Conservation (phyloP, 2,888 invertebrate species). For the Habroteleia sp. region DNA sequence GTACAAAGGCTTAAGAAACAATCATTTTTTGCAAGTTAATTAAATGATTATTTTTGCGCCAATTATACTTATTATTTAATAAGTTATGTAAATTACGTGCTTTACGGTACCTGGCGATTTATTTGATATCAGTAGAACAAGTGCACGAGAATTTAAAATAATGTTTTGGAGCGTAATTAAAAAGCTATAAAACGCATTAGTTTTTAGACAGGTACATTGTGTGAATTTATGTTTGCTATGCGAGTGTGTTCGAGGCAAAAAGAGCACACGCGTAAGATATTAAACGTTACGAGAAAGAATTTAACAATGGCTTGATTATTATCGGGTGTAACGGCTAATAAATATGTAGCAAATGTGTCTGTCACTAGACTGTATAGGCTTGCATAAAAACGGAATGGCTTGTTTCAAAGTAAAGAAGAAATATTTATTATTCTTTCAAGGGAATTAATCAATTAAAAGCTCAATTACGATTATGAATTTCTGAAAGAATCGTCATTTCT, state of each 20-base stretch:
- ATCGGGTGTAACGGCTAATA: conserved; percentile 42
- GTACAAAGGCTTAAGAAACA: no score
- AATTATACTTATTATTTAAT: no score
- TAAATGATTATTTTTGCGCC: no score
- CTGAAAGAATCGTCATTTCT: background rate
- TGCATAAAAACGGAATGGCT: conserved; percentile 23
- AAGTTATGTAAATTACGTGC: no score
- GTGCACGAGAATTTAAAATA: conserved; percentile 4
- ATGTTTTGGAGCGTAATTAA: conserved; percentile 9
- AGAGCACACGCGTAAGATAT: conserved; percentile 23
- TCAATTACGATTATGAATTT: background rate
- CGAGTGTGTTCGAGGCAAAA: conserved; percentile 13
- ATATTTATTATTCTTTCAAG: conserved; percentile 18
- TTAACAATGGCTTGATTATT: conserved; percentile 42
- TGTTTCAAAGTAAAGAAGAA: conserved; percentile 8
- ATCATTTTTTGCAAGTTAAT: no score
- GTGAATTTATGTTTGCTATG: conserved; percentile 27
- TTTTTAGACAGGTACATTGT: conserved; percentile 21
- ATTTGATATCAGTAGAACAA: no score
- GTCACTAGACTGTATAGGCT: conserved; percentile 14
- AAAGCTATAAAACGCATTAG: conserved; percentile 27
- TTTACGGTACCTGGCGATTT: no score
- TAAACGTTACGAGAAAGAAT: conserved; percentile 33
- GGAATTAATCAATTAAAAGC: conserved; percentile 27
- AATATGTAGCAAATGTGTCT: conserved; percentile 42